Base-by-base conservation (phyloP, 1,140 invertebrate species). In the Bombus waltoni region DNA sequence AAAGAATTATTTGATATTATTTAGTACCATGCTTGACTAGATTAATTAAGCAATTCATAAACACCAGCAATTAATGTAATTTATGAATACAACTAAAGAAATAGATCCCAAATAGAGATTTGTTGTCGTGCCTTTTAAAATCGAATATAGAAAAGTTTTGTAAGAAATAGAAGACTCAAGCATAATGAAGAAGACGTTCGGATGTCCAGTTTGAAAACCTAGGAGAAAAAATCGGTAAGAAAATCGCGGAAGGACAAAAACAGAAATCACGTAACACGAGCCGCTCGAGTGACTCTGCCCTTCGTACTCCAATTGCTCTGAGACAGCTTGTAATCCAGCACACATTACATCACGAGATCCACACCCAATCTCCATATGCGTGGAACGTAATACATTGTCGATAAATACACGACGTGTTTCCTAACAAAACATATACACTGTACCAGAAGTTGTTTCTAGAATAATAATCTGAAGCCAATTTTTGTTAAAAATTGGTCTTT, bases 261-360 rank as follows among this genome's bases (percentile, higher is more conserved):
- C 59, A 86, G 57, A 80, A 84, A 83, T 84, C 44, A 79, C 72
- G 86, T 88, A 89, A 88, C 38, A 59, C n/a, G 68, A 84, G 35
- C 66, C 82, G 83, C 71, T 88, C 83, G 87, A 80, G 83, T 86
- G 44, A 78, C 86, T 81, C 72, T 88, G 83, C 78, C 87, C 86
- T 89, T 90, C 87, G 85, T 70, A 90, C 89, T 90, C 88, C 81
- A 87, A 89, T 89, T 85, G 78, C 79, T 83, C 1, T 65, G 78
- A 72, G 47, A 66, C 59, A 74, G 68, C 18, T 47, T 78, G 74
- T 73, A 81, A 86, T 82, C 47, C 79, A 32, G 66, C 73, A 47
- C 38, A 76, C 40, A 65, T 88, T 86, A 86, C 87, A 85, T 88
- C 84, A 86, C 78, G 73, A 86, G 74, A 86, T 88, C 87, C 80